Conservation (phyloP, 2,888 invertebrate species). For the Brachyopa scutellaris region DNA sequence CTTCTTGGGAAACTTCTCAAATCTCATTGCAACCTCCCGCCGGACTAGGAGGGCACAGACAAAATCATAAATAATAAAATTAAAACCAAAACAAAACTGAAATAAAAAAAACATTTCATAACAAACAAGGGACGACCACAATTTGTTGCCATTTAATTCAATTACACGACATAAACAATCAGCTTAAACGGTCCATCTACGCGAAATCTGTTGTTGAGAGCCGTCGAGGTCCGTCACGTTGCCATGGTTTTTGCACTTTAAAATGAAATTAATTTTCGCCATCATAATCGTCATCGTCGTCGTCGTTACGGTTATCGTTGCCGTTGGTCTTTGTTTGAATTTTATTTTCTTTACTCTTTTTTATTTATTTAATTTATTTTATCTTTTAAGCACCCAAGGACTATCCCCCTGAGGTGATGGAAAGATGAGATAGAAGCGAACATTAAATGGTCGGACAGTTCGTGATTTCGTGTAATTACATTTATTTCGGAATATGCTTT, state of each 20-base stretch:
- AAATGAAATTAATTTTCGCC: constrained; percentile 35
- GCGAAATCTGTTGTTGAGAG: constrained; percentile 30
- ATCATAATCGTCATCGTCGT: background rate
- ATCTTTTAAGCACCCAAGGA: constrained; percentile 54
- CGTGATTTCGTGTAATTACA: constrained; percentile 69
- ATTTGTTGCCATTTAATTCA: constrained; percentile 69
- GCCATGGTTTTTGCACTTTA: constrained; percentile 61
- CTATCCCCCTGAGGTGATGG: constrained; percentile 46
- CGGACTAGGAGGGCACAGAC: too few species aligned
- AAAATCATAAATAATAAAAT: background rate
- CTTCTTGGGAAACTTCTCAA: too few species aligned
- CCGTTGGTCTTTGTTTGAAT: constrained; percentile 5
- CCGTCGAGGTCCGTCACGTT: constrained; percentile 45
- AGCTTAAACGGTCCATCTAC: constrained; percentile 67
- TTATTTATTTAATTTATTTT: constrained; percentile 33
- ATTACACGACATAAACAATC: constrained; percentile 63
- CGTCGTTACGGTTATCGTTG: background rate
- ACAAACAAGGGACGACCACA: constrained; percentile 44
- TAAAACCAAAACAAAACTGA: background rate
- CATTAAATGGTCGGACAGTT: constrained; percentile 65
- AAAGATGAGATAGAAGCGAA: constrained; percentile 70
- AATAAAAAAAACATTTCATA: background rate
- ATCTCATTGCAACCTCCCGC: too few species aligned
- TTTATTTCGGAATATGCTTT: constrained; percentile 32
- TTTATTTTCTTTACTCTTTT: background rate